These are phyloP conservation scores for Agraylea sexmaculata DNA, from an alignment of 1,140 invertebrate species.

Conservation along the genomic window DNA sequence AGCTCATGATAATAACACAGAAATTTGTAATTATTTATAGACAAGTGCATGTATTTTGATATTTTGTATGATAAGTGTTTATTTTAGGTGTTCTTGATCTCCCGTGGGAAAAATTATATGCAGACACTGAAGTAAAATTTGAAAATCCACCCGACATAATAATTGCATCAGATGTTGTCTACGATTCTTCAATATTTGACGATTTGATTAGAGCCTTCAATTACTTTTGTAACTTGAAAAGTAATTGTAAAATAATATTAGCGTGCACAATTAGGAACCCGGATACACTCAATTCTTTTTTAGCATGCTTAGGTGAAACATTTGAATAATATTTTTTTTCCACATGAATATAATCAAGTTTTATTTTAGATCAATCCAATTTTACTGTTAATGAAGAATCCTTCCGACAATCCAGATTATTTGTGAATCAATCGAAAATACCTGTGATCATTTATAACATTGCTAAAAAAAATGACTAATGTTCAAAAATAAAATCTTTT, in stretches of 20 bases:
- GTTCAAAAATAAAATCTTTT: too few relatives aligned
- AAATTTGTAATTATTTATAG: not conserved
- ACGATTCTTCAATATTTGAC: constrained; percentile 35
- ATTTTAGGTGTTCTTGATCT: constrained; percentile 28
- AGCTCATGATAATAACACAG: not conserved
- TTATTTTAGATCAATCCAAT: too few relatives aligned
- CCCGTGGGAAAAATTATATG: constrained; percentile 37
- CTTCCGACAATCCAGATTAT: too few relatives aligned
- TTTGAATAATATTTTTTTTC: too few relatives aligned
- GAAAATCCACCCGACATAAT: constrained; percentile 31
- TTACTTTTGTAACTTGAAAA: constrained; percentile 23
- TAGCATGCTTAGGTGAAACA: too few relatives aligned
- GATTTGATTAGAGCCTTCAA: constrained; percentile 31
- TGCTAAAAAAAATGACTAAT: too few relatives aligned
- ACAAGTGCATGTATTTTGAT: not conserved
- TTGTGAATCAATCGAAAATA: too few relatives aligned
- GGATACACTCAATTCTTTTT: constrained; percentile 33
- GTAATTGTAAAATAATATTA: constrained; percentile 30
- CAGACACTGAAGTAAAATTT: constrained; percentile 19
- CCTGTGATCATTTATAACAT: too few relatives aligned
- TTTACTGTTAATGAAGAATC: too few relatives aligned
- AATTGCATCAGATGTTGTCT: constrained; percentile 43
- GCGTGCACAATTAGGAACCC: constrained; percentile 40
- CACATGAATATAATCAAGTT: too few relatives aligned
- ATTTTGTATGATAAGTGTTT: not conserved